Percentiles rank a stretch among this genome's conserved stretches.
These are phyloP conservation scores for Malachius bipustulatus DNA, from an alignment of 2,888 invertebrate genomes.

Conservation along the genomic window DNA sequence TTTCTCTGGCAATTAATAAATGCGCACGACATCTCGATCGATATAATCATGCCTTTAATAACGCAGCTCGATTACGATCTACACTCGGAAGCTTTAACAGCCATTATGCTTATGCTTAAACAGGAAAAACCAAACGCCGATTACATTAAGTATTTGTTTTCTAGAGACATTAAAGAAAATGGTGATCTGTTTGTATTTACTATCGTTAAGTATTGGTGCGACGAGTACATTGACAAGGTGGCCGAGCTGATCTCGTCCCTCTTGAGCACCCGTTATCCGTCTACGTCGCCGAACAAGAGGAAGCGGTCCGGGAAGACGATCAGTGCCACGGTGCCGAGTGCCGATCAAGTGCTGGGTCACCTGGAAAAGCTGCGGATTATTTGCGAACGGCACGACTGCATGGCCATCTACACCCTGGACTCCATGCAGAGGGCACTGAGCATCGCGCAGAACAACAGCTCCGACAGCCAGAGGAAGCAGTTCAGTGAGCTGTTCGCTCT, in stretches of 20 bases:
- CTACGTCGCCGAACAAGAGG: constrained; percentile 81
- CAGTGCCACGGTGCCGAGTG: constrained; percentile 57
- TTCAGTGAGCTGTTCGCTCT: constrained; percentile 83
- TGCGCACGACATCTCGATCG: constrained; percentile 89
- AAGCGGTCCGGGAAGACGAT: constrained; percentile 69
- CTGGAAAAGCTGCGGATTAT: constrained; percentile 78
- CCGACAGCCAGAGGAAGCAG: constrained; percentile 80
- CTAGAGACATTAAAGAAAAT: constrained; percentile 43
- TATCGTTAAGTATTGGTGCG: constrained; percentile 87
- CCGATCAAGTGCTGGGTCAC: constrained; percentile 82
- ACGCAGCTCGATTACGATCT: constrained; percentile 69
- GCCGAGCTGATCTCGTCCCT: constrained; percentile 69
- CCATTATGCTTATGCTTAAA: constrained; percentile 80
- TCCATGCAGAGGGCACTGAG: constrained; percentile 85
- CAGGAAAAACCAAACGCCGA: constrained; percentile 84
- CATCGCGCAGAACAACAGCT: constrained; percentile 76
- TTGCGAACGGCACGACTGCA: constrained; percentile 55
- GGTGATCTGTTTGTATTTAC: constrained; percentile 85
- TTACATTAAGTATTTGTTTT: constrained; percentile 71
- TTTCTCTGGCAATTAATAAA: constrained; percentile 94
- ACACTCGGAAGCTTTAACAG: constrained; percentile 87
- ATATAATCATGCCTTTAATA: constrained; percentile 69
- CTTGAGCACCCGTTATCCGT: constrained; percentile 71
- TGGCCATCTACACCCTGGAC: constrained; percentile 76
- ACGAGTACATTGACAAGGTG: constrained; percentile 80